These are phyloP conservation scores for Brevimyrus niger DNA, from an alignment of 2,113 vertebrate genomes.

Conservation along the genomic window DNA sequence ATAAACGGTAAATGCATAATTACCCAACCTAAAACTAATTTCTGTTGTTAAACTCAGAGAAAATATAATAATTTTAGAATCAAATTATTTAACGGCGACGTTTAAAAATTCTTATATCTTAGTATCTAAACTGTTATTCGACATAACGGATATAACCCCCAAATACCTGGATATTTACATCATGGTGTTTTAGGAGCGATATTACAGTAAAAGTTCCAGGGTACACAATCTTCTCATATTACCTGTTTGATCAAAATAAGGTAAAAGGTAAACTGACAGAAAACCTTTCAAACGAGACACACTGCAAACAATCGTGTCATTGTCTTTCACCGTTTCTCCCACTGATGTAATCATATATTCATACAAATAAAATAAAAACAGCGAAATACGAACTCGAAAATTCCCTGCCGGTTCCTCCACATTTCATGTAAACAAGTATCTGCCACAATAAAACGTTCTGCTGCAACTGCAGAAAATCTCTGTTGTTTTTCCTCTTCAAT, in stretches of 20 bases:
- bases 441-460: conserved; percentile 20
- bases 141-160: not conserved
- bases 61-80: not conserved
- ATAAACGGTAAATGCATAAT: not conserved
- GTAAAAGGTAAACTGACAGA: not conserved
- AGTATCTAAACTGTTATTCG: not conserved
- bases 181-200: not conserved
- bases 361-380: not conserved
- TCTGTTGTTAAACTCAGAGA: not conserved
- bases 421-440: conserved; percentile 12
- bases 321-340: not conserved
- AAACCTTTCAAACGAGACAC: not conserved
- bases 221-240: not conserved
- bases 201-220: not conserved
- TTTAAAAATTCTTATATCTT: not conserved
- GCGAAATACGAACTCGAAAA: not conserved
- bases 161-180: not conserved
- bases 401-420: not conserved
- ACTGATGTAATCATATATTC: not conserved
- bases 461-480: conserved; percentile 3
- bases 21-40: not conserved
- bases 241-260: not conserved
- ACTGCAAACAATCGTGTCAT: not conserved
- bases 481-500: not conserved
- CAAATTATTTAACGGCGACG: not conserved